Percentiles rank a stretch among this genome's conserved stretches.
These are phyloP conservation scores for Acanthiza pusilla DNA, from an alignment of 2,797 vertebrate species.

Conservation along the genomic window DNA sequence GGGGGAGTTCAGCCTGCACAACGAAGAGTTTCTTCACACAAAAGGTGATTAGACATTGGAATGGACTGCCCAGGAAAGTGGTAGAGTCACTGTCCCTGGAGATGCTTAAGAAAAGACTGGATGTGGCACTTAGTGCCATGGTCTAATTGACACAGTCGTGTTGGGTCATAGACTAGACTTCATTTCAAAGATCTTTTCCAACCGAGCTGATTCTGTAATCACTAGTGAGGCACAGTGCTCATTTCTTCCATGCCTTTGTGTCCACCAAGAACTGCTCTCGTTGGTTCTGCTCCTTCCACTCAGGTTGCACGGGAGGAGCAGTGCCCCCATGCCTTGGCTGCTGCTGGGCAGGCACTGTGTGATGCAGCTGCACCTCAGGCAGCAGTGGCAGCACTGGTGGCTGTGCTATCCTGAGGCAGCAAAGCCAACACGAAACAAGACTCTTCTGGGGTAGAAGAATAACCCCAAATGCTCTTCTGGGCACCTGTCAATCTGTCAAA, in stretches of 20 bases:
- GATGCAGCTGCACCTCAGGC: not conserved
- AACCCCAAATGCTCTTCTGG: not conserved
- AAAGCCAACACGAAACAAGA: not conserved
- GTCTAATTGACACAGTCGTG: not conserved
- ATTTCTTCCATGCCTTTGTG: fast-evolving
- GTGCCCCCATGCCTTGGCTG: fast-evolving
- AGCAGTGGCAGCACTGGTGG: fast-evolving
- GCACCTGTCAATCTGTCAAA: not conserved
- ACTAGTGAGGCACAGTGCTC: not conserved
- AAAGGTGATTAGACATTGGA: not conserved
- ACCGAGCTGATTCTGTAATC: not conserved
- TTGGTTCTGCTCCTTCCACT: not conserved
- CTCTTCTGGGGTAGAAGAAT: not conserved
- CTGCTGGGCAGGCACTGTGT: not conserved
- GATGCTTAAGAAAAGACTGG: not conserved
- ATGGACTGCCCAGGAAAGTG: not conserved
- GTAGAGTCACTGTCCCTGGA: not conserved
- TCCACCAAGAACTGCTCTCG: fast-evolving
- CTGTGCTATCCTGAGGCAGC: too few relatives aligned
- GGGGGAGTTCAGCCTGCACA: not conserved
- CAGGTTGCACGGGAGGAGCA: fast-evolving
- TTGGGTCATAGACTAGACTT: not conserved
- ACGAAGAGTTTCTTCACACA: not conserved
- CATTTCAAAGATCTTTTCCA: not conserved
- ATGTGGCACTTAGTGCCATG: not conserved